Conservation (phyloP, 1,140 invertebrate species). For the Pollicipes pollicipes region DNA sequence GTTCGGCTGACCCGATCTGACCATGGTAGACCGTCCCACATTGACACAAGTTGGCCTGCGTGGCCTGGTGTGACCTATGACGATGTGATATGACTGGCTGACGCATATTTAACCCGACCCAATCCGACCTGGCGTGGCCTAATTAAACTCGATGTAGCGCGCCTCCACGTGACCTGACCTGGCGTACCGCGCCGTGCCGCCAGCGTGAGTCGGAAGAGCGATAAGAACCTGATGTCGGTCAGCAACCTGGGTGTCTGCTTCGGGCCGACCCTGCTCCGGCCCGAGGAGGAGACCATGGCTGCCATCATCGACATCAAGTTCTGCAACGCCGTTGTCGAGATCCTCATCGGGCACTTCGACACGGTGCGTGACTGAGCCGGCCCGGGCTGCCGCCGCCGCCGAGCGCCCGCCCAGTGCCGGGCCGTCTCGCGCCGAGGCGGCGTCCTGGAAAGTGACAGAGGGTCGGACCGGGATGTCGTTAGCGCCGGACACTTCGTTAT, state of each 20-base stretch:
- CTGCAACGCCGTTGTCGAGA: conserved; percentile 93
- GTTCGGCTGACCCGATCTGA: too few species aligned
- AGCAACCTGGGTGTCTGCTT: conserved; percentile 96
- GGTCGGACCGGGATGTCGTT: too few species aligned
- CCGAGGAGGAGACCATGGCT: conserved; percentile 88
- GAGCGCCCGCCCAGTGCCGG: conserved; percentile 6
- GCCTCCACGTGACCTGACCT: too few species aligned
- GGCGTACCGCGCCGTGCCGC: too few species aligned
- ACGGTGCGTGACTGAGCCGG: conserved; percentile 35
- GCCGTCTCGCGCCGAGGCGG: too few species aligned
- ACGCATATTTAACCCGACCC: too few species aligned
- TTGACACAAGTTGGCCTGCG: too few species aligned
- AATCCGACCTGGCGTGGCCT: not conserved
- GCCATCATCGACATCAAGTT: conserved; percentile 98
- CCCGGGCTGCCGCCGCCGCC: not conserved
- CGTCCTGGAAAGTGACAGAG: too few species aligned
- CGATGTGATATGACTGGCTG: too few species aligned
- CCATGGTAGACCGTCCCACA: too few species aligned
- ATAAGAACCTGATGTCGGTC: conserved; percentile 91
- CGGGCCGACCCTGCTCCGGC: conserved; percentile 84
- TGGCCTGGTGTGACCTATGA: too few species aligned
- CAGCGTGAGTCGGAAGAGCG: conserved; percentile 63
- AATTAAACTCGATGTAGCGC: not conserved
- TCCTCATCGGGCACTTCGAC: conserved; percentile 80
- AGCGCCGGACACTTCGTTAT: too few species aligned